Evolutionary conservation across 2,888 invertebrate genomes (phyloP), one percentile per base, ranked within the genome.

Genomic region (Hermaeophaga mercurialis): DNA sequence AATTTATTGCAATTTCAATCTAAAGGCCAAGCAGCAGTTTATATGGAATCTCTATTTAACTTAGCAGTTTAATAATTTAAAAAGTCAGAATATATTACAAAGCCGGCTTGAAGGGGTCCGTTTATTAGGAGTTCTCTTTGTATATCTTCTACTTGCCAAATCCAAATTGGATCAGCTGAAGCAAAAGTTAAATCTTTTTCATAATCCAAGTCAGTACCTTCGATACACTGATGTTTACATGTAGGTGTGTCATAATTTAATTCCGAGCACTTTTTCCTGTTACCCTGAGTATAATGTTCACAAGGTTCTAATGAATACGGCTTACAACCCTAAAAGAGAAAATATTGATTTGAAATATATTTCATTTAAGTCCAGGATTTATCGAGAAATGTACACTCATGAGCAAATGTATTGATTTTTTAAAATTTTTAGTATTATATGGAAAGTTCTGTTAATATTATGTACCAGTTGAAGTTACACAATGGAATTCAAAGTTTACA

Each of bases 21-120:
- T n/a, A n/a, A n/a, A n/a, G n/a, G n/a, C n/a, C n/a, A n/a, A n/a
- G n/a, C n/a, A n/a, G n/a, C n/a, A n/a, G n/a, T n/a, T n/a, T n/a
- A n/a, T n/a, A n/a, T n/a, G n/a, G n/a, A n/a, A n/a, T n/a, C n/a
- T n/a, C n/a, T n/a, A n/a, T n/a, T n/a, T n/a, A 73, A 17, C 92
- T 92, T 54, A 80, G 91, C 92, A 60, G 82, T 82, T 78, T 90
- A 91, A 80, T 94, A 94, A 36, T 80, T 76, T 1, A 89, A 80
- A 72, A 94, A 86, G 78, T 94, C 94, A 18, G 85, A 82, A 68
- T 89, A 94, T 1, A 94, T 93, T 0, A 85, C 86, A 71, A 93
- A 91, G 1, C 89, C 88, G 1, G 83, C 92, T 78, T 91, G 92
- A 0, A 93, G 91, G 1, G 94, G 93, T 6, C 92, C 94, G 73